Percentiles rank a stretch among this genome's conserved stretches.
Conservation (phyloP, 1,140 invertebrate species). For the Ips typographus region DNA sequence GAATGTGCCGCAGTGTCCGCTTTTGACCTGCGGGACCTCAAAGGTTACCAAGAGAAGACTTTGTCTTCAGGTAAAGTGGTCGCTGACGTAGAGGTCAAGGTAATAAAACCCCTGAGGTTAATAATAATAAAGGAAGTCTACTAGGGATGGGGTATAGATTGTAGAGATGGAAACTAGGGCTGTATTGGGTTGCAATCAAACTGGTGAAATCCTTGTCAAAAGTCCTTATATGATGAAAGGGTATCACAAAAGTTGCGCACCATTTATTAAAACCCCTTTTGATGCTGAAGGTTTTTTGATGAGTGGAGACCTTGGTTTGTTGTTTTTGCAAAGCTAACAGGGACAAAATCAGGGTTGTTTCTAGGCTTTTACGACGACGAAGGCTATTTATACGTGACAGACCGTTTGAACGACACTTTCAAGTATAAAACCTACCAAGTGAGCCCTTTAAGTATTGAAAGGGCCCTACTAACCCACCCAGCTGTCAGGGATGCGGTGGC, state of each 20-base stretch:
- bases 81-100: constrained; percentile 51
- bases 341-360: constrained; percentile 43
- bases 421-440: constrained; percentile 60
- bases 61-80: constrained; percentile 50
- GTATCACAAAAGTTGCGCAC: constrained; percentile 34
- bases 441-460: constrained; percentile 62
- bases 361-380: constrained; percentile 65
- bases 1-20: constrained; percentile 46
- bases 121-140: background rate
- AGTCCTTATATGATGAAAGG: constrained; percentile 56
- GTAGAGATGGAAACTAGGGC: constrained; percentile 64
- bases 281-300: constrained; percentile 69
- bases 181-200: constrained; percentile 58
- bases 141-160: constrained; percentile 47
- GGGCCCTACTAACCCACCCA: constrained; percentile 62
- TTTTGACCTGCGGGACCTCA: constrained; percentile 26
- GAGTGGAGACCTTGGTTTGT: constrained; percentile 61
- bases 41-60: constrained; percentile 41
- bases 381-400: constrained; percentile 66
- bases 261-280: constrained; percentile 43
- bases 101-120: constrained; percentile 29
- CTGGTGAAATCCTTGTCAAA: constrained; percentile 70
- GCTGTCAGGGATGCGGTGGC: constrained; percentile 68
- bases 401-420: constrained; percentile 75
- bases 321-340: too few species aligned